Base-by-base conservation (phyloP, 2,888 invertebrate genomes). In the Fragum whitleyi region DNA sequence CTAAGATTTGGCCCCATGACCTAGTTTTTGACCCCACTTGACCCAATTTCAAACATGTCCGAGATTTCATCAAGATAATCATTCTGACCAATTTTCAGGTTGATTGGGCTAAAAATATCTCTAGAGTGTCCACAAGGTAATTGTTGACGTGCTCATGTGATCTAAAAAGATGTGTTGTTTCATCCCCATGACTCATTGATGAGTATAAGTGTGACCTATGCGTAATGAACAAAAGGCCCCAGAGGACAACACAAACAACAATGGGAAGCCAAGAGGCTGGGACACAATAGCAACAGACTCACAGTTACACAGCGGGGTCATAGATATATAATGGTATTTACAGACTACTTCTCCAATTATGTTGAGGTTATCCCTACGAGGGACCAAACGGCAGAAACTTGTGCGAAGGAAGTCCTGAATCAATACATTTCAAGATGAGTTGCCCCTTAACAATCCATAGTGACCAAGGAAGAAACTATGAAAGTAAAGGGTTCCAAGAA, bases 261-360 rank as follows among this genome's bases (percentile, higher is more conserved):
- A 59, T 28, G 28, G 59, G 59, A 23, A 28, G 28, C 19, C 78
- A 74, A n/a, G n/a, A n/a, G n/a, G n/a, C n/a, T 74, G 69, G 62
- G 78, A 79, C 21, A 28, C 61, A 0, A 7, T 79, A 16, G 78
- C 78, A 5, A 53, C 53, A 14, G 70, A 74, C 23, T 79, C 57
- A n/a, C 9, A 21, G 23, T 59, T 1, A 78, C 74, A 3, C 51
- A 28, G 1, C n/a, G 61, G 19, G 74, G 78, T 1, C 73, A 78
- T 53, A 9, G 68, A 28, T 78, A 78, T 28, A 74, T 74, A 5
- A 23, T 78, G 21, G 74, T 78, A 0, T 21, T 69, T 0, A 74
- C 78, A 19, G 78, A 78, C 39, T 28, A 47, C 32, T 78, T 78
- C 47, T 39, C 51, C 9, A 73, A 78, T 26, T 74, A 61, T 61